Evolutionary conservation across 2,113 vertebrate species (phyloP), one percentile per base, ranked within the genome.

Genomic region (Tragelaphus buxtoni): DNA sequence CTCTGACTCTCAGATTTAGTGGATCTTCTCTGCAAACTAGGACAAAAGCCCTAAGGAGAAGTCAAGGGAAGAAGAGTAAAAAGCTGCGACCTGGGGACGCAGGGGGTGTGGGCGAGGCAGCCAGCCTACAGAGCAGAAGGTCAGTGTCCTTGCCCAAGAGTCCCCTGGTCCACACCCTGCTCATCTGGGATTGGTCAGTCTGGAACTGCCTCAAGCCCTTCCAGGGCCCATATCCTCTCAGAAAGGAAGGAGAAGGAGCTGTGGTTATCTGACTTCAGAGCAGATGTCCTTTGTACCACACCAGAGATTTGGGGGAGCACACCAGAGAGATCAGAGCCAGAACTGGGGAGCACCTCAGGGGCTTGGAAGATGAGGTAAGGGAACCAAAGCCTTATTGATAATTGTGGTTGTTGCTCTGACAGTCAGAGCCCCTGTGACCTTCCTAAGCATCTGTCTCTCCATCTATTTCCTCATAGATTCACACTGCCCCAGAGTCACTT

Each of bases 71-170:
- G 16, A 35, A 42, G 35, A 45, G 1, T 32, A 30, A 85, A n/a
- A 90, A 47, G 11, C 22, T 42, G 2, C 7, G 30, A 42, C 16
- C 65, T 39, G 2, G 35, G 18, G 20, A 20, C 39, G 9, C 7
- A 4, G n/a, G 9, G 9, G 17, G 4, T 20, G n/a, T 69, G 16
- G n/a, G 45, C 0, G 0, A 90, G 45, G 24, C 13, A 58, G 8
- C 28, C 60, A 81, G 26, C 4, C 65, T 26, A 17, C 0, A 63
- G 61, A 26, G 32, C 26, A 65, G 22, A 32, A n/a, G 3, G 2
- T 18, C 22, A 12, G 35, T 26, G 12, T 45, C 42, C 56, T 91
- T 63, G 18, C 24, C 42, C 28, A 30, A 60, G 39, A 7, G 49
- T n/a, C 7, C 39, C 3, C 53, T 16, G 20, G 35, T 1, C 16